Base-by-base conservation (phyloP, 2,797 vertebrate species). In the Pangasius djambal region DNA sequence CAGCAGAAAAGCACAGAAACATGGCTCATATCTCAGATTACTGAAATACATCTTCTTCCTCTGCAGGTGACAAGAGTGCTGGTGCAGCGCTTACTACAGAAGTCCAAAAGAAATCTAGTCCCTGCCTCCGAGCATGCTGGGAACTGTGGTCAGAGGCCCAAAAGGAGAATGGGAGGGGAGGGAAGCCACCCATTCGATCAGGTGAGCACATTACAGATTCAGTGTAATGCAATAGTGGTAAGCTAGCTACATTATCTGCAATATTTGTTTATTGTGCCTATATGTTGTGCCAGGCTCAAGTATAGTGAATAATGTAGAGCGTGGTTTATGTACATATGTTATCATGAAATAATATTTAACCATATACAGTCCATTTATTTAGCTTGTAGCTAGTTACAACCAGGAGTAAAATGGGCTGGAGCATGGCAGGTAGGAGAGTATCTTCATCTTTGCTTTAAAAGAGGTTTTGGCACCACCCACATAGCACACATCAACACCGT, bases 71-170 rank as follows among this genome's bases (percentile, higher is more conserved):
- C 98, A 86, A 97, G 97, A 0, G 97, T 96, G 87, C 93, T 99
- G 89, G 95, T 99, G 94, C 97, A 98, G 90, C 96, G 98, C 90
- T 98, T 99, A 93, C 95, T 99, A 91, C 97, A 98, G 92, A 96
- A 98, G 86, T 99, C 98, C 90, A 98, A 96, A 91, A 96, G 97
- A 90, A 97, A 97, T 92, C 93, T 96, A 2, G 93, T 93, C 0
- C 93, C 94, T 0, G 92, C 96, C 1, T 31, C 86, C 0, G 97
- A 98, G 37, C 94, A 93, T 85, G 86, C 93, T 16, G 97, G 95
- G 88, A 95, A 87, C 91, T 92, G 94, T 61, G 93, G 92, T 55
- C 97, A 95, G 7, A 96, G 96, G 7, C 94, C 95, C 67, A 99
- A 99, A 92, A 97, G 93, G 70, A 94, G 93, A 88, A 90, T 88